Conservation (phyloP, 2,888 invertebrate genomes). For the Caenorhabditis angaria region DNA sequence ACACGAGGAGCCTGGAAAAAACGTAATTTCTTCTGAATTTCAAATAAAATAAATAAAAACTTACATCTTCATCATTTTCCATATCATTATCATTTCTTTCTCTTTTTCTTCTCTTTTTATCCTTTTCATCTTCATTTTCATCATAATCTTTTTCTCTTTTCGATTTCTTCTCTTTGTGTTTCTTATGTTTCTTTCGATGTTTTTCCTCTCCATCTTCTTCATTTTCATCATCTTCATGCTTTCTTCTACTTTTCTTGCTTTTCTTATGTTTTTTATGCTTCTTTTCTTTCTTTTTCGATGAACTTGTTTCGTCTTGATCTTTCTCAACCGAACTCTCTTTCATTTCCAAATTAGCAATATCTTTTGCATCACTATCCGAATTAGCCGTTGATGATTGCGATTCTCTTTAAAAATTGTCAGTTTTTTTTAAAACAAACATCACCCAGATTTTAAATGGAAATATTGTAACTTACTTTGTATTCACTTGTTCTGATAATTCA, state of each 20-base stretch:
- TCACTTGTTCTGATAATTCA: not conserved
- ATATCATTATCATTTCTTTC: not conserved
- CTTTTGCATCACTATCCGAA: constrained; percentile 10
- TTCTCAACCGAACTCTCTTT: constrained; percentile 9
- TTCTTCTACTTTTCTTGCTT: constrained; percentile 44
- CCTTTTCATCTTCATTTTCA: constrained; percentile 7
- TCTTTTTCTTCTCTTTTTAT: constrained; percentile 11
- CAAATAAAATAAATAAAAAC: not conserved
- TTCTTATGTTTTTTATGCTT: constrained; percentile 57
- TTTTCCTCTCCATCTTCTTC: constrained; percentile 6
- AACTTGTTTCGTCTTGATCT: constrained; percentile 17
- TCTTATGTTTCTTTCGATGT: constrained; percentile 51
- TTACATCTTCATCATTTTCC: constrained; percentile 10
- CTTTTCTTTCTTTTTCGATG: constrained; percentile 41
- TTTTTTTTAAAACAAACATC: not conserved
- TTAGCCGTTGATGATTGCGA: constrained; percentile 21
- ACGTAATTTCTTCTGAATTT: not conserved
- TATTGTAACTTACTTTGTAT: too few species aligned
- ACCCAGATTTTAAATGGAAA: not conserved
- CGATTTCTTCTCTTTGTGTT: constrained; percentile 45
- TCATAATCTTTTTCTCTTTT: constrained; percentile 10
- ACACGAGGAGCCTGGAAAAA: not conserved
- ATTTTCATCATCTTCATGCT: constrained; percentile 14
- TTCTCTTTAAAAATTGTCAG: constrained; percentile 16
- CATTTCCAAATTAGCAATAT: not conserved